phyloP scores from a whole-genome alignment of 2,113 vertebrate species.

The Hystrix cristata region DNA sequence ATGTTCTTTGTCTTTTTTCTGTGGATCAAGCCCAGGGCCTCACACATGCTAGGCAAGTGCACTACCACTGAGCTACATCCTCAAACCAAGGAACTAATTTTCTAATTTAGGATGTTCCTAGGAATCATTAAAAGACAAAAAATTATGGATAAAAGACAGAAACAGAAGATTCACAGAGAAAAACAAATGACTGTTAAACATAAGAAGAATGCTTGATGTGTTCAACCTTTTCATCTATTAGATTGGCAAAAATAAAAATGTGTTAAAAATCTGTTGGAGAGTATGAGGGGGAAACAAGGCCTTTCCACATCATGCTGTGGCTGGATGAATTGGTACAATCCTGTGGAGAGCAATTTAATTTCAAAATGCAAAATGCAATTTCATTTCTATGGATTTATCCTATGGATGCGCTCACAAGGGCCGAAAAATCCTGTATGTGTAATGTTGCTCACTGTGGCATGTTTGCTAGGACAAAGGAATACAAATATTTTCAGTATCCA shows the following conservation, averaged over 20 bases:
- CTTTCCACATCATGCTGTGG: not conserved
- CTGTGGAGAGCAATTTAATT: slow-evolving; percentile 58
- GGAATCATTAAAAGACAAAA: not conserved
- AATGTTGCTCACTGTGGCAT: not conserved
- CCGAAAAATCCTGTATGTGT: not conserved
- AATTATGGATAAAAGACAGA: not conserved
- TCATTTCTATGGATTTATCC: slow-evolving; percentile 45
- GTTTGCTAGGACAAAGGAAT: slow-evolving; percentile 53
- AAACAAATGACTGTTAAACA: slow-evolving; percentile 6
- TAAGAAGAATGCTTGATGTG: not conserved
- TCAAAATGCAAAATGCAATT: slow-evolving; percentile 64
- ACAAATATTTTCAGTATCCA: not conserved
- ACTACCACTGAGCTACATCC: not conserved
- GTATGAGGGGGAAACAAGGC: not conserved
- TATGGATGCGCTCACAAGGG: slow-evolving; percentile 5
- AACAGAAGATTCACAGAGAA: not conserved
- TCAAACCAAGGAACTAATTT: not conserved
- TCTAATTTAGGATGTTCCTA: not conserved
- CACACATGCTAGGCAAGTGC: not conserved
- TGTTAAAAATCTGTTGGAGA: slow-evolving; percentile 27
- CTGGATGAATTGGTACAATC: not conserved
- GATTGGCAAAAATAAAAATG: slow-evolving; percentile 7
- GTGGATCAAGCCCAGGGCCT: not conserved
- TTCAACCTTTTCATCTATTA: slow-evolving; percentile 11
- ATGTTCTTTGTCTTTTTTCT: not conserved